Conservation (phyloP, 2,888 invertebrate species). For the Clunio marinus region DNA sequence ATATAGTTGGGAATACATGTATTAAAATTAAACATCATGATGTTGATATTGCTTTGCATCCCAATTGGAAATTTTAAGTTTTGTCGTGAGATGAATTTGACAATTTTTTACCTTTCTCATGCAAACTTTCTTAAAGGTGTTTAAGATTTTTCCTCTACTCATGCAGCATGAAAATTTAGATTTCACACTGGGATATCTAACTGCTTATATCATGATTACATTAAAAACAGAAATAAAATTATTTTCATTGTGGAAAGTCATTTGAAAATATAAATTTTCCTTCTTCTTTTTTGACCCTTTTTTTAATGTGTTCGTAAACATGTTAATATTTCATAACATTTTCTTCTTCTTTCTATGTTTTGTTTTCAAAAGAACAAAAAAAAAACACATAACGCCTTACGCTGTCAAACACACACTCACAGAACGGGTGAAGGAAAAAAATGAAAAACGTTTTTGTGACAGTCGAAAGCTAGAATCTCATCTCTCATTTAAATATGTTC, state of each 20-base stretch:
- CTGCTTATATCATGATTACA: too few species aligned
- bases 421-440: not conserved
- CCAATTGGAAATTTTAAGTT: not conserved
- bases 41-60: not conserved
- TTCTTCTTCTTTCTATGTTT: conserved; percentile 4
- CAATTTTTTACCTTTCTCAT: too few species aligned
- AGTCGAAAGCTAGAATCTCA: conserved; percentile 13
- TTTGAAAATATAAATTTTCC: not conserved
- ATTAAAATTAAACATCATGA: not conserved
- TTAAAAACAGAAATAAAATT: not conserved
- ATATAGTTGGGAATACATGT: not conserved
- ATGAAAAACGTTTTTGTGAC: conserved; percentile 11
- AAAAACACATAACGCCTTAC: conserved; percentile 12
- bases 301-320: conserved; percentile 22
- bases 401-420: conserved; percentile 2
- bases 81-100: not conserved
- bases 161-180: too few species aligned
- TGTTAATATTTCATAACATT: conserved; percentile 14
- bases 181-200: too few species aligned
- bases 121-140: too few species aligned
- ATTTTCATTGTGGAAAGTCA: not conserved
- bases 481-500: conserved; percentile 15
- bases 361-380: not conserved
- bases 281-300: not conserved
- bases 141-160: too few species aligned